A percentile compares a stretch with the other conserved stretches of the same genome.
Conservation (phyloP, 2,113 vertebrate species). For the Acanthisitta chloris region DNA sequence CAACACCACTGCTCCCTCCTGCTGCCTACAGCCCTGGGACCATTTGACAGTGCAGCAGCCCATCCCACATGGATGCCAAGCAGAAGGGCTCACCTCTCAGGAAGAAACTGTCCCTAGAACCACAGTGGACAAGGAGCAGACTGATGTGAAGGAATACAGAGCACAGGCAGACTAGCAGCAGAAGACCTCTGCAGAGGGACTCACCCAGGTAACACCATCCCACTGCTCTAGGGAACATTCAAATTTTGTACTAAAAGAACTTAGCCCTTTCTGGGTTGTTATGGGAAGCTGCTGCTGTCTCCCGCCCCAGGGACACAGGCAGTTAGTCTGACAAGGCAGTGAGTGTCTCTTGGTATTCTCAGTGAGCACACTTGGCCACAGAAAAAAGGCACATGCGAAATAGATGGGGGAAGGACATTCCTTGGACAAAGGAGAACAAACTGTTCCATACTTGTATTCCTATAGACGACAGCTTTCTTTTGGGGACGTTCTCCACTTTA, state of each 20-base stretch:
- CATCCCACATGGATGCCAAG: background rate
- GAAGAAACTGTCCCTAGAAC: background rate
- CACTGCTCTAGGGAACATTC: background rate
- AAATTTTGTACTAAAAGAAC: background rate
- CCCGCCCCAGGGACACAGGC: background rate
- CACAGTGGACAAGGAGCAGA: background rate
- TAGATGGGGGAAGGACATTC: background rate
- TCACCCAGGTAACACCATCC: background rate
- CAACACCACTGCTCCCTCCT: background rate
- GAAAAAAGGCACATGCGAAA: conserved; percentile 13
- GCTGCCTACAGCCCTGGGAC: background rate
- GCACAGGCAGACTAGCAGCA: background rate
- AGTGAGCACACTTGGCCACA: conserved; percentile 57
- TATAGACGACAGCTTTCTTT: conserved; percentile 96
- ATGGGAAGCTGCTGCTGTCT: background rate
- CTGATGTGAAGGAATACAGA: background rate
- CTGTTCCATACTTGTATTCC: conserved; percentile 91
- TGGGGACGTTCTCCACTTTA: conserved; percentile 80
- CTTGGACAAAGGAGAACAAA: conserved; percentile 58
- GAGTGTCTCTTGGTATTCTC: background rate
- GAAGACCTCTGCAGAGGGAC: background rate
- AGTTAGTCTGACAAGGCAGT: background rate
- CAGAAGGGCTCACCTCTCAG: background rate
- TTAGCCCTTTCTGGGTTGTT: background rate
- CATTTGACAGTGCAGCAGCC: background rate